A percentile compares a stretch with the other conserved stretches of the same genome.
phyloP scores from a whole-genome alignment of 2,113 vertebrate genomes.

The Trochalopteron elliotii region DNA sequence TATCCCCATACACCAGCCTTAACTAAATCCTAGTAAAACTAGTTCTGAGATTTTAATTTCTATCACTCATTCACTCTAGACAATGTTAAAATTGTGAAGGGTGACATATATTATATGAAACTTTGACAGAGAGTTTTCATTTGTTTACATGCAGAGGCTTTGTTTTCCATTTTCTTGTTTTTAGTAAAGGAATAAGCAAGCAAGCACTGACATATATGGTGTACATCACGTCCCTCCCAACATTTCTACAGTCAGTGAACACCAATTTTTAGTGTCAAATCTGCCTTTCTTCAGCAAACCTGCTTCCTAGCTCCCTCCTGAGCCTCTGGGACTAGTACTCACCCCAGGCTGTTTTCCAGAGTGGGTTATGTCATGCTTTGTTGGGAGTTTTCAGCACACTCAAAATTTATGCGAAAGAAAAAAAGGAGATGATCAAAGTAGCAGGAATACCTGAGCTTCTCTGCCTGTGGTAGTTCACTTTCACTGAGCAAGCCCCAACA shows the following conservation, averaged over 20 bases:
- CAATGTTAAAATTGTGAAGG: neutral
- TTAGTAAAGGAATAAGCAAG: constrained; percentile 13
- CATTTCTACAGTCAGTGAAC: neutral
- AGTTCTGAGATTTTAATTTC: constrained; percentile 38
- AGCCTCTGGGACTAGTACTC: neutral
- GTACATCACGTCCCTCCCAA: neutral
- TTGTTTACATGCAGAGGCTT: neutral
- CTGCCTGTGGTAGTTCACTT: constrained; percentile 45
- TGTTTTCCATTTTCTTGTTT: constrained; percentile 2
- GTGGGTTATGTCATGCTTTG: neutral
- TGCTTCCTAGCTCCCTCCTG: neutral
- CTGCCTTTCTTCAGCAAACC: neutral
- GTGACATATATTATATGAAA: neutral
- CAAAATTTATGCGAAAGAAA: constrained; percentile 34
- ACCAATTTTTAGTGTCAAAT: neutral
- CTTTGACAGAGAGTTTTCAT: constrained; percentile 26
- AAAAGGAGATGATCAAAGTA: constrained; percentile 49
- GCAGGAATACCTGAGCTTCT: constrained; percentile 54
- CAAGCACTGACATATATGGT: neutral
- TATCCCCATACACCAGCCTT: neutral
- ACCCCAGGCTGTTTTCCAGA: neutral
- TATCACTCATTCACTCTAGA: constrained; percentile 35
- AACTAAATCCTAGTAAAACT: constrained; percentile 27
- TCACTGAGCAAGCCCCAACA: constrained; percentile 53
- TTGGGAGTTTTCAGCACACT: neutral